Evolutionary conservation across 1,140 invertebrate genomes (phyloP), one percentile per base, ranked within the genome.

Genomic region (Aphis craccivora): DNA sequence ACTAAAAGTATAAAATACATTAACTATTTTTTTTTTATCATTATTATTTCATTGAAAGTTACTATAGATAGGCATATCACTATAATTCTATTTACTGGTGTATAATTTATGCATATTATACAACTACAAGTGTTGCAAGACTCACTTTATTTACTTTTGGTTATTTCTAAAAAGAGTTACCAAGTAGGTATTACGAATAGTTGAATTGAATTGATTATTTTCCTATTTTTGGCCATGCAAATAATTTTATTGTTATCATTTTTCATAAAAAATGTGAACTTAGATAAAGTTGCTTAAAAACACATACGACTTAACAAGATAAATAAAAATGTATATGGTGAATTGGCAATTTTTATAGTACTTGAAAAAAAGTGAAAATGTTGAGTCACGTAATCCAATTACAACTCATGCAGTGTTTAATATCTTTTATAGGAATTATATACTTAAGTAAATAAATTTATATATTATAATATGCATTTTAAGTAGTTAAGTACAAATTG

Each of bases 211-310:
- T 89, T 89, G 35, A 22, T 2, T 40, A 45, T 23, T 37, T 53
- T 25, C 14, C 4, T 25, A 30, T 87, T 55, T 53, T 89, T 11
- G 22, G 22, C 14, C 3, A 23, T 22, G 37, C 1, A 11, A 35
- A n/a, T 35, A 53, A n/a, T 55, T 89, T 89, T 40, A 89, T 4
- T 89, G 51, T 55, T 89, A n/a, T 53, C 23, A 89, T 53, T 89
- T 89, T 89, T 89, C 35, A 76, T 81, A 91, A 91, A 91, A 90
- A 90, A 90, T 40, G 60, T 91, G n/a, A 45, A 76, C 43, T 30
- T 45, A 40, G 40, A 37, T 20, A 45, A 45, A 67, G 25, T 91
- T 91, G 30, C n/a, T 76, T 9, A 22, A n/a, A 91, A 76, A 76
- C 8, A 40, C 2, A 37, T 76, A 45, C 43, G n/a, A 76, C 35